Conservation (phyloP, 2,113 vertebrate genomes). For the Globicephala melas region DNA sequence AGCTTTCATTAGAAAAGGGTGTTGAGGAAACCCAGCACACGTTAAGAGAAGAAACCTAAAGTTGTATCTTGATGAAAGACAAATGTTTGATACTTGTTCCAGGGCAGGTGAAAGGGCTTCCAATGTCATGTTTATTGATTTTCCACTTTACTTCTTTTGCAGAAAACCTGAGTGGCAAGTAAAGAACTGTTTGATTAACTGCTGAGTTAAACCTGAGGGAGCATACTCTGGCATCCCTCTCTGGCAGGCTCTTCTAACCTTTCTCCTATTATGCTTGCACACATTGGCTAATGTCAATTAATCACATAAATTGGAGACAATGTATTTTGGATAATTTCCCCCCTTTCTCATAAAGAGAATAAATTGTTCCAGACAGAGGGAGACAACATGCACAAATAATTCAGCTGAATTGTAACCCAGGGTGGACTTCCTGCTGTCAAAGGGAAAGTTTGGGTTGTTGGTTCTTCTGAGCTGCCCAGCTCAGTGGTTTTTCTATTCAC, state of each 20-base stretch:
- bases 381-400: background rate
- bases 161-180: background rate
- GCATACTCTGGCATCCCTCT: background rate
- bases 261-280: background rate
- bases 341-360: constrained; percentile 31
- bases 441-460: constrained; percentile 18
- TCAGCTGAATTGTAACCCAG: background rate
- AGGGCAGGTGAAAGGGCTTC: background rate
- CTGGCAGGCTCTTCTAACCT: background rate
- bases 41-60: background rate
- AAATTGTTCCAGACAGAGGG: background rate
- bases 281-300: background rate
- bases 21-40: background rate
- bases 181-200: background rate
- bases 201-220: background rate
- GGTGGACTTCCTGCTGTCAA: background rate
- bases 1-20: background rate
- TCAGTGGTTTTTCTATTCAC: constrained; percentile 37
- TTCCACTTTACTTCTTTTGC: background rate
- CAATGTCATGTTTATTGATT: background rate
- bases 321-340: background rate
- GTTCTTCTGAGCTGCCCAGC: background rate
- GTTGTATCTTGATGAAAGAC: background rate
- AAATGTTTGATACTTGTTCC: background rate
- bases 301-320: constrained; percentile 26